Conservation (phyloP, 2,888 invertebrate genomes). For the Apotomis capreana region DNA sequence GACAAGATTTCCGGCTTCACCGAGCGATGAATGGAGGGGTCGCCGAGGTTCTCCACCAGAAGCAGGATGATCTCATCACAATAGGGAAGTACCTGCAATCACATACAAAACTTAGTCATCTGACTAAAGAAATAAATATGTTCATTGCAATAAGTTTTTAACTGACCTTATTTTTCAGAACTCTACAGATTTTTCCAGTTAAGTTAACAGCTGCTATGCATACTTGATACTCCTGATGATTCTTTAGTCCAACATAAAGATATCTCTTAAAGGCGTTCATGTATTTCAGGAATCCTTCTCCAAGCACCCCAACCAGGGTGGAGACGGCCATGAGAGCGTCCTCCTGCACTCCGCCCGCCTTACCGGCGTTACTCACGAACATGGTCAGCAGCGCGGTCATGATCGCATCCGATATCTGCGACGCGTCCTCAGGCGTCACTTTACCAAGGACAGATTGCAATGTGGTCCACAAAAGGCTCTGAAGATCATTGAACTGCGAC, state of each 20-base stretch:
- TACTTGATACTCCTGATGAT: constrained; percentile 97
- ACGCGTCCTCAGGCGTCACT: constrained; percentile 96
- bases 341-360: constrained; percentile 97
- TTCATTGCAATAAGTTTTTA: background rate
- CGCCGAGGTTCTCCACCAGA: constrained; percentile 94
- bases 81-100: constrained; percentile 89
- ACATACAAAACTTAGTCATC: background rate
- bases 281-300: constrained; percentile 96
- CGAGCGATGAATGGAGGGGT: constrained; percentile 94
- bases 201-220: constrained; percentile 97
- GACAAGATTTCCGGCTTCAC: constrained; percentile 99
- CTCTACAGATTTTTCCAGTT: constrained; percentile 98
- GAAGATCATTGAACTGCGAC: constrained; percentile 97
- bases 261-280: constrained; percentile 99
- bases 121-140: background rate
- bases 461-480: constrained; percentile 97
- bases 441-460: constrained; percentile 97
- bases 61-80: constrained; percentile 98
- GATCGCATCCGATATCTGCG: constrained; percentile 97
- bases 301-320: constrained; percentile 96
- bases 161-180: constrained; percentile 88
- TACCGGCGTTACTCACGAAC: constrained; percentile 95
- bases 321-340: constrained; percentile 99
- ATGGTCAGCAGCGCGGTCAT: constrained; percentile 98
- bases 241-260: constrained; percentile 95